Percentiles rank a stretch among this genome's conserved stretches.
Evolutionary conservation across 1,140 invertebrate species (phyloP).

Genomic region (Drosophila nannoptera): DNA sequence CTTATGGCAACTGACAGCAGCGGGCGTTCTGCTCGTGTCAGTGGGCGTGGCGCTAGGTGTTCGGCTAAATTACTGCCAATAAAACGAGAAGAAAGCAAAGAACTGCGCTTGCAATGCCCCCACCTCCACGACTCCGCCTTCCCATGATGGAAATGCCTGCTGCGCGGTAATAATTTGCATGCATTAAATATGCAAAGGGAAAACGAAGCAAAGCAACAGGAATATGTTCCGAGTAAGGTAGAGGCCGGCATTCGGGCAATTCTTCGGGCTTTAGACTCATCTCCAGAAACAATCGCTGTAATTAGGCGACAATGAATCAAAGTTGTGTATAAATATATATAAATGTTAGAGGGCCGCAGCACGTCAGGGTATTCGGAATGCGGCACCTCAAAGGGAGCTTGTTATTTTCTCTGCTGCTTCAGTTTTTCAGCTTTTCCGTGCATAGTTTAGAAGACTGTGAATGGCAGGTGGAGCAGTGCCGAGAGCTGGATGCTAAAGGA

Average conservation of each 20-base stretch:
- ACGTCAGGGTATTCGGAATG: background rate
- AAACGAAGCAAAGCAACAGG: slow-evolving; percentile 56
- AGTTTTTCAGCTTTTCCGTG: slow-evolving; percentile 23
- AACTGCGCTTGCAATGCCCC: background rate
- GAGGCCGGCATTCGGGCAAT: slow-evolving; percentile 42
- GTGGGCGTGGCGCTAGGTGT: slow-evolving; percentile 12
- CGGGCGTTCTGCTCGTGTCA: slow-evolving; percentile 11
- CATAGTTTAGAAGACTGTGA: slow-evolving; percentile 67
- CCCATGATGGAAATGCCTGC: slow-evolving; percentile 23
- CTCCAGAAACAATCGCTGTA: no score
- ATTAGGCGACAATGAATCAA: no score
- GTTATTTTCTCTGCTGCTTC: slow-evolving; percentile 8
- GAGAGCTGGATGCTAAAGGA: slow-evolving; percentile 8
- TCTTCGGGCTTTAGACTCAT: background rate
- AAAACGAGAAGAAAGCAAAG: background rate
- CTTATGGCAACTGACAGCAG: slow-evolving; percentile 16
- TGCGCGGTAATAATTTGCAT: slow-evolving; percentile 70
- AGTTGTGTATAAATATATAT: no score
- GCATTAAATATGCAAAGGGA: slow-evolving; percentile 66
- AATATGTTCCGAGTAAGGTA: slow-evolving; percentile 46
- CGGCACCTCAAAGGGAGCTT: background rate
- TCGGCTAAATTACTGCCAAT: slow-evolving; percentile 33
- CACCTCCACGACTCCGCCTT: background rate
- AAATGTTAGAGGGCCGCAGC: no score
- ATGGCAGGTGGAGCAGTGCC: slow-evolving; percentile 52